These are phyloP conservation scores for Rhaphigaster nebulosa DNA, from an alignment of 2,888 invertebrate species.

Conservation along the genomic window DNA sequence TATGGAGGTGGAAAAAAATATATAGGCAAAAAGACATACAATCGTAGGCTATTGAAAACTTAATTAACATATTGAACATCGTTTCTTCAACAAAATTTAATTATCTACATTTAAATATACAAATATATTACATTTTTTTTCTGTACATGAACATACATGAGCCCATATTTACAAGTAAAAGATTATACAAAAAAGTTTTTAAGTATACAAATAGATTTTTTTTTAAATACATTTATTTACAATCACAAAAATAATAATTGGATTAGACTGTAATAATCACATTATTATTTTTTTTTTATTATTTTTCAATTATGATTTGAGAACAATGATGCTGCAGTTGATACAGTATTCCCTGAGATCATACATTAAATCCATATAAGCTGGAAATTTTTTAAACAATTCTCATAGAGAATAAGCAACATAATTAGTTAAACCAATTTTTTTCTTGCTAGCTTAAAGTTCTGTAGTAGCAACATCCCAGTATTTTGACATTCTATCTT, in stretches of 20 bases:
- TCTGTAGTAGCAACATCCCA: constrained; percentile 93
- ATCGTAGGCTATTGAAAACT: neutral
- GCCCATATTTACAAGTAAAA: neutral
- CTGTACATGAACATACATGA: neutral
- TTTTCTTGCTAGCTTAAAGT: constrained; percentile 71
- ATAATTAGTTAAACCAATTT: neutral
- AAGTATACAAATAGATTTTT: neutral
- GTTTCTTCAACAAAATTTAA: neutral
- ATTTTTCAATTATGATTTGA: neutral
- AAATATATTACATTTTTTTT: constrained; percentile 24
- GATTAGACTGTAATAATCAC: neutral
- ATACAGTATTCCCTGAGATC: neutral
- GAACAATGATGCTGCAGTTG: neutral
- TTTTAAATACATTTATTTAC: neutral
- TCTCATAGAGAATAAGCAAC: constrained; percentile 14
- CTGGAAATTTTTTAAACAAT: neutral
- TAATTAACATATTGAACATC: neutral
- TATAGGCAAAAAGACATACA: neutral
- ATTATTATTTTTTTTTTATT: neutral
- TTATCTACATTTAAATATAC: constrained; percentile 3
- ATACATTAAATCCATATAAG: neutral
- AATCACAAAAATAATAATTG: neutral
- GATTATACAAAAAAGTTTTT: neutral
- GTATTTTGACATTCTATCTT: constrained; percentile 88
- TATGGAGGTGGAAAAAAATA: too few relatives aligned